Evolutionary conservation across 1,140 invertebrate species (phyloP), one percentile per base, ranked within the genome.

Genomic region (Paraescarpia echinospica): DNA sequence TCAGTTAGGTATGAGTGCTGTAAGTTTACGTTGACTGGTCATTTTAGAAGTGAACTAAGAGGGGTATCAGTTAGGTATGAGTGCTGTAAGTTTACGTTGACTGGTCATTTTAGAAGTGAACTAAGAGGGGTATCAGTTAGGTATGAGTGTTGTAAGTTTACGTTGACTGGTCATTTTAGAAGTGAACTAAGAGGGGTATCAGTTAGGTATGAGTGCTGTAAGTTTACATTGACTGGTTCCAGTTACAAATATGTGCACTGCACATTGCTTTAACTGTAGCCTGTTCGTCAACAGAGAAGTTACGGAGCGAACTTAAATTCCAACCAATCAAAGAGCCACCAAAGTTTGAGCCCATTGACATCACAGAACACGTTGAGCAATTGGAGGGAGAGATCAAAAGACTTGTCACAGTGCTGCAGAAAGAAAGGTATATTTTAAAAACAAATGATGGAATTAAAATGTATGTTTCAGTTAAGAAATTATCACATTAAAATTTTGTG

Each of bases 361-460:
- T 96, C 33, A 94, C 95, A 34, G 93, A 94, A 27, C 92, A 95
- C 92, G 93, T 96, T 1, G 94, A 95, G 35, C 94, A 95, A 96
- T 96, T 98, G 88, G 97, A 97, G 35, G 96, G 97, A 35, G 97
- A 97, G 35, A 95, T 98, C 90, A 97, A 97, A 94, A 96, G 96
- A 89, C 97, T 97, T 22, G 96, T 98, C 2, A 97, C 98, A 94
- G 97, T 97, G 93, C 95, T 98, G 88, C 96, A 97, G 94, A 95
- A 95, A 92, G 97, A 98, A 96, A 97, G 96, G 93, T 96, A 94
- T 94, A 94, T 94, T 27, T 18, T 90, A n/a, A n/a, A n/a, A 6
- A 6, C 41, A 41, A 41, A 41, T 41, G 41, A 6, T 41, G 41
- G 41, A 41, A 41, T 6, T 41, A 12, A 41, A 41, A 41, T 41